phyloP scores from a whole-genome alignment of 2,113 vertebrate genomes.

The Grammomys surdaster region DNA sequence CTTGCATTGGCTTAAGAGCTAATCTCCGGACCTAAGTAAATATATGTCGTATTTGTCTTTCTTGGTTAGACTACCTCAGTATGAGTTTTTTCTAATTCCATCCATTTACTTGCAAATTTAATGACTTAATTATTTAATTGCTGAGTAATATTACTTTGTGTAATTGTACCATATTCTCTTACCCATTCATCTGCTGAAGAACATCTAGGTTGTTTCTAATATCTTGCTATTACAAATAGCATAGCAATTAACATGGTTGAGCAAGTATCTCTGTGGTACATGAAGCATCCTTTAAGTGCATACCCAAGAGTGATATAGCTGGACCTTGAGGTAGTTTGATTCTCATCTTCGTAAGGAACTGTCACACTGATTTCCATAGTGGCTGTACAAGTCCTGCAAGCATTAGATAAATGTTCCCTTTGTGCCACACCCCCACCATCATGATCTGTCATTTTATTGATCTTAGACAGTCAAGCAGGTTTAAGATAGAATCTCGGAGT shows the following conservation, averaged over 20 bases:
- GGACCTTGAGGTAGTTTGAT: not conserved
- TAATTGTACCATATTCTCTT: not conserved
- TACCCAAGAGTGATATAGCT: not conserved
- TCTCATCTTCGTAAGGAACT: not conserved
- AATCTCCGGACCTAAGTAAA: not conserved
- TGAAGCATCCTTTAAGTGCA: not conserved
- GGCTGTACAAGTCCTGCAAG: not conserved
- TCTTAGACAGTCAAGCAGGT: not conserved
- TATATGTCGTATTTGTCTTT: not conserved
- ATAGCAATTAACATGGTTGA: not conserved
- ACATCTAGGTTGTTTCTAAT: not conserved
- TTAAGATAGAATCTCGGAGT: not conserved
- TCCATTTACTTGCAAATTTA: not conserved
- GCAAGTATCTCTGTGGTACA: not conserved
- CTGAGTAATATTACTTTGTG: not conserved
- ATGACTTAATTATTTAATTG: not conserved
- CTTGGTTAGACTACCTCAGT: not conserved
- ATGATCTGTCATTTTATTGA: not conserved
- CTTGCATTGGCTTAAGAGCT: not conserved
- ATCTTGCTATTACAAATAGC: not conserved
- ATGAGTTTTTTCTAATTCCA: not conserved
- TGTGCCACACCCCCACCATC: not conserved
- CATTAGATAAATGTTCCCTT: not conserved
- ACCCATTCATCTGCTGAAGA: not conserved
- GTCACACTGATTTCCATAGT: not conserved